Conservation (phyloP, 1,140 invertebrate genomes). For the Papilio machaon region DNA sequence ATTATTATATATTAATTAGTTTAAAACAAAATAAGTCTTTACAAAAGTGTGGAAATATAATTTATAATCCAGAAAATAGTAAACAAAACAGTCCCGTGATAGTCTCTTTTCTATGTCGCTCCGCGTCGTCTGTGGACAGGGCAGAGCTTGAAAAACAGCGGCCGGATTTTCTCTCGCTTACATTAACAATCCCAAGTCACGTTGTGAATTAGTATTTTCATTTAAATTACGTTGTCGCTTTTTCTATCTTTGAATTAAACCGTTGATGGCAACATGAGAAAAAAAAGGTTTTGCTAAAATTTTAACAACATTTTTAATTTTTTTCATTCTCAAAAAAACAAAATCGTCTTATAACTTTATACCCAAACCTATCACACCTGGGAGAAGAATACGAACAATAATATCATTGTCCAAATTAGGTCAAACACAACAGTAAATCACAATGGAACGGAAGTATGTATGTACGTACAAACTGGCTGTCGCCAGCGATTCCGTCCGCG, state of each 20-base stretch:
- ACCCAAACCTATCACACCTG: background rate
- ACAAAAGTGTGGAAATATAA: slow-evolving; percentile 28
- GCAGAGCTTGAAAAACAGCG: slow-evolving; percentile 40
- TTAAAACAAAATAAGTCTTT: background rate
- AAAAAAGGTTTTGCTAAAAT: background rate
- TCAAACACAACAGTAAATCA: too few relatives aligned
- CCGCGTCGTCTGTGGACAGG: slow-evolving; percentile 36
- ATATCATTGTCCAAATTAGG: background rate
- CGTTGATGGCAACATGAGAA: background rate
- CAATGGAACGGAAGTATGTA: too few relatives aligned
- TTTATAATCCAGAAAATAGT: slow-evolving; percentile 39
- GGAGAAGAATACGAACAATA: background rate
- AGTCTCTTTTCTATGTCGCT: slow-evolving; percentile 41
- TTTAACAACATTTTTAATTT: background rate
- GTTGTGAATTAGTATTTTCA: slow-evolving; percentile 21
- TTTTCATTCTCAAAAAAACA: too few relatives aligned
- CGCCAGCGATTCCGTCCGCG: too few relatives aligned
- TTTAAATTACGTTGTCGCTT: slow-evolving; percentile 1
- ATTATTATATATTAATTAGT: too few relatives aligned
- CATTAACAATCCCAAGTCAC: slow-evolving; percentile 17
- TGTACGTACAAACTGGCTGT: too few relatives aligned
- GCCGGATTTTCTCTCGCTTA: slow-evolving; percentile 26
- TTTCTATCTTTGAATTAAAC: background rate
- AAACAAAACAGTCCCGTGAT: slow-evolving; percentile 45
- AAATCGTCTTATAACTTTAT: background rate